These are phyloP conservation scores for Blastobasis lacticolella DNA, from an alignment of 2,888 invertebrate species.

Conservation along the genomic window DNA sequence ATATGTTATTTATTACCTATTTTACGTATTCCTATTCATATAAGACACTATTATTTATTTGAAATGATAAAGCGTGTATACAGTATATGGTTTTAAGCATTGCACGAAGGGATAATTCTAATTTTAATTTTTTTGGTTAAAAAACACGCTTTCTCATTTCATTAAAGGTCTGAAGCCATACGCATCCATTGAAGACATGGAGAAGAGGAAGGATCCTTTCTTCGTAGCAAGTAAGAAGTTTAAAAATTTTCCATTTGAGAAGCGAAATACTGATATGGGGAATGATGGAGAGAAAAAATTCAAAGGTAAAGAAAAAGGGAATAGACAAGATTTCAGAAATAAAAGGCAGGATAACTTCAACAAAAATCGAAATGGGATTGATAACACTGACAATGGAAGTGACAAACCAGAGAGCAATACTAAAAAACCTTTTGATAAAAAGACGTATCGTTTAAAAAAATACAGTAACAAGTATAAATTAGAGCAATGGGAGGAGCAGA, in stretches of 20 bases:
- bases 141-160: conserved; percentile 70
- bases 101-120: conserved; percentile 3
- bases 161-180: conserved; percentile 51
- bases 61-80: conserved; percentile 60
- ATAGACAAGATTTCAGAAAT: conserved; percentile 14
- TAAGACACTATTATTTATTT: not conserved
- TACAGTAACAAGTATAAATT: conserved; percentile 82
- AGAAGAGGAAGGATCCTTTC: conserved; percentile 48
- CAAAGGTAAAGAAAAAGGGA: conserved; percentile 13
- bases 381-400: conserved; percentile 49
- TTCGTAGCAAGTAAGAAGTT: conserved; percentile 41
- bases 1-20: too few relatives aligned
- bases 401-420: conserved; percentile 10
- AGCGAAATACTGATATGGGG: conserved; percentile 5
- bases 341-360: conserved; percentile 43
- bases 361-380: conserved; percentile 28
- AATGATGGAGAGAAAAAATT: conserved; percentile 5
- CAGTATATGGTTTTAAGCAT: conserved; percentile 1
- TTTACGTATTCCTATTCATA: not conserved
- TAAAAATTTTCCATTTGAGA: conserved; percentile 4
- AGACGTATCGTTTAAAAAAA: conserved; percentile 77
- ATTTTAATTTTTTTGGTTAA: conserved; percentile 25
- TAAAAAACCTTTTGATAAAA: conserved; percentile 80
- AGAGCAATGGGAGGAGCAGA: conserved; percentile 78
- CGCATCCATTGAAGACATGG: conserved; percentile 30